Conservation (phyloP, 2,888 invertebrate species). For the Eupithecia abbreviata region DNA sequence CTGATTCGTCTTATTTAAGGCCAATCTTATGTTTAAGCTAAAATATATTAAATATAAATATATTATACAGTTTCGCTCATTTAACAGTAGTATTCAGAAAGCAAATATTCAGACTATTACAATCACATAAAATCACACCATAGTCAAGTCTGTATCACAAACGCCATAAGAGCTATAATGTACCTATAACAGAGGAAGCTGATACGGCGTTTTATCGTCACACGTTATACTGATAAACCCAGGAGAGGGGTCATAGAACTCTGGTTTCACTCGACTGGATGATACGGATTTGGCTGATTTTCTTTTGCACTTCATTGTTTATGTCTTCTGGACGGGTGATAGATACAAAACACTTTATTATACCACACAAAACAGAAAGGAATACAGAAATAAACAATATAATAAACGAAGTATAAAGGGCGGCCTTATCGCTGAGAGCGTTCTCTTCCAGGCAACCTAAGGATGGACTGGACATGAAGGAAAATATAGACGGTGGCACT, state of each 20-base stretch:
- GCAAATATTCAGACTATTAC: not conserved
- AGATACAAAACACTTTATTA: too few relatives aligned
- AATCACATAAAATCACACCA: not conserved
- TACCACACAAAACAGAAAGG: too few relatives aligned
- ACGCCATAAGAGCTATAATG: slow-evolving; percentile 44
- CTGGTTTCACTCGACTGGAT: slow-evolving; percentile 49
- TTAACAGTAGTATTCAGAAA: not conserved
- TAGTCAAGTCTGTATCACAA: slow-evolving; percentile 29
- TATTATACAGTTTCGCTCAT: not conserved
- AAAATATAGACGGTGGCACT: too few relatives aligned
- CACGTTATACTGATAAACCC: slow-evolving; percentile 70
- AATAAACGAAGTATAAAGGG: too few relatives aligned
- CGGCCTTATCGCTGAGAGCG: too few relatives aligned
- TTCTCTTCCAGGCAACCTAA: too few relatives aligned
- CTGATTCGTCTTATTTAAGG: too few relatives aligned
- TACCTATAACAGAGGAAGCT: slow-evolving; percentile 33
- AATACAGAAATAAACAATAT: too few relatives aligned
- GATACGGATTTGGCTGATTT: slow-evolving; percentile 35
- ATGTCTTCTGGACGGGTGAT: not conserved
- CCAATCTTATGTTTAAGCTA: not conserved
- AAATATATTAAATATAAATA: not conserved
- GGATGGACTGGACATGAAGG: too few relatives aligned
- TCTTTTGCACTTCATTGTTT: slow-evolving; percentile 1
- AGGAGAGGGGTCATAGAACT: slow-evolving; percentile 78
- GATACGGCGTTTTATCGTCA: slow-evolving; percentile 58